A percentile compares a stretch with the other conserved stretches of the same genome.
Evolutionary conservation across 2,113 vertebrate species (phyloP).

Genomic region (Porphyrio hochstetteri): DNA sequence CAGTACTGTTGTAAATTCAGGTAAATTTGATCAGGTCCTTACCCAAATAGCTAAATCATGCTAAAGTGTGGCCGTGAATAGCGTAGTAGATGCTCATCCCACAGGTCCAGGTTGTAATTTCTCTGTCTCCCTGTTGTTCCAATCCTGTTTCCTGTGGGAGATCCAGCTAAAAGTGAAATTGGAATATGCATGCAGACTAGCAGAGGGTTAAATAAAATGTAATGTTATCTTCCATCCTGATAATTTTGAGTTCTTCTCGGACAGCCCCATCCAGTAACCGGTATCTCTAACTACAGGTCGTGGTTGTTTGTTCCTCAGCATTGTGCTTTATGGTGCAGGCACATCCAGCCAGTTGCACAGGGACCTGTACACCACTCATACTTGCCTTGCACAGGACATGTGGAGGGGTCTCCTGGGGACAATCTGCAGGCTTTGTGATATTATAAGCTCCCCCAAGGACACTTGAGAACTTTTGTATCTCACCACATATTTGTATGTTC

Average conservation of each 20-base stretch:
- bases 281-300: background rate
- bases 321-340: background rate
- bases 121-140: background rate
- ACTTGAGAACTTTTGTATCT: background rate
- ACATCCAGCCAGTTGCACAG: background rate
- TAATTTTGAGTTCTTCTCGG: background rate
- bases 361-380: background rate
- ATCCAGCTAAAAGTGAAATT: background rate
- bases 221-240: background rate
- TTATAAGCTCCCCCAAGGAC: background rate
- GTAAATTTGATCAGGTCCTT: background rate
- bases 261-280: background rate
- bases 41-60: accelerated
- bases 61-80: background rate
- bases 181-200: background rate
- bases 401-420: background rate
- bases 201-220: background rate
- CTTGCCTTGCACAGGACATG: background rate
- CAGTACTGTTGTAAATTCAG: background rate
- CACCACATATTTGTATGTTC: background rate
- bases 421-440: background rate
- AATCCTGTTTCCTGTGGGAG: background rate
- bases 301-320: background rate
- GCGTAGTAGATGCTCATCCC: background rate
- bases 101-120: background rate